Percentiles rank a stretch among this genome's conserved stretches.
Conservation (phyloP, 2,797 vertebrate genomes). For the Bovichtus diacanthus region DNA sequence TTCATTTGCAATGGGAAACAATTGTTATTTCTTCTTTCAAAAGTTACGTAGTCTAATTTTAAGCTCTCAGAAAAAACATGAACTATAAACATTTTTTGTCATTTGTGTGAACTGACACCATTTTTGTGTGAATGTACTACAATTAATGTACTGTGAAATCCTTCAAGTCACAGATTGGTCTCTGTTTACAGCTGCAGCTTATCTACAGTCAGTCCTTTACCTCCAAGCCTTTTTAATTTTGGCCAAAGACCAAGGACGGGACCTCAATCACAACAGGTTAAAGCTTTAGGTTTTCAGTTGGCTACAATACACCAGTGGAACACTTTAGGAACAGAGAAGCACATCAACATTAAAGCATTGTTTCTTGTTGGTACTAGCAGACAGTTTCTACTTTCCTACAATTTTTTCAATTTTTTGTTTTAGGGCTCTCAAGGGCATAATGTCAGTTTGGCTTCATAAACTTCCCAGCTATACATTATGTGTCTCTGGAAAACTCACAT, state of each 20-base stretch:
- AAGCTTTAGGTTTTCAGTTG: constrained; percentile 79
- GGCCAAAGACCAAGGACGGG: constrained; percentile 35
- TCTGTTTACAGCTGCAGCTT: constrained; percentile 21
- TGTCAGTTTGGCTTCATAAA: constrained; percentile 30
- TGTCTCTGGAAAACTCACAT: constrained; percentile 47
- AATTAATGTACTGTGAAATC: not conserved
- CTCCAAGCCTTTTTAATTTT: constrained; percentile 44
- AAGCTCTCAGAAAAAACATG: not conserved
- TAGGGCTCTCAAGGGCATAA: constrained; percentile 56
- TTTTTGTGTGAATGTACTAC: not conserved
- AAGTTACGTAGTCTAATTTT: not conserved
- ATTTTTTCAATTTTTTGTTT: constrained; percentile 55
- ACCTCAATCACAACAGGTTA: constrained; percentile 66
- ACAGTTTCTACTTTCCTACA: constrained; percentile 74
- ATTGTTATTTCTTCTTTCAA: not conserved
- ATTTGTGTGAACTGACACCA: constrained; percentile 20
- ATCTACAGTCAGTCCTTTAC: constrained; percentile 3
- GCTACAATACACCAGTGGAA: constrained; percentile 41
- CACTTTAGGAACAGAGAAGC: constrained; percentile 44
- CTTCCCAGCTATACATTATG: constrained; percentile 5
- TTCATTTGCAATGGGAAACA: not conserved
- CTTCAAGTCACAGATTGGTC: constrained; percentile 20
- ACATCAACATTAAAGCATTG: constrained; percentile 77
- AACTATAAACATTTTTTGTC: not conserved
- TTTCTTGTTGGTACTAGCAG: constrained; percentile 75